Percentiles rank a stretch among this genome's conserved stretches.
phyloP scores from a whole-genome alignment of 2,797 vertebrate genomes.

The Cyclura pinguis region DNA sequence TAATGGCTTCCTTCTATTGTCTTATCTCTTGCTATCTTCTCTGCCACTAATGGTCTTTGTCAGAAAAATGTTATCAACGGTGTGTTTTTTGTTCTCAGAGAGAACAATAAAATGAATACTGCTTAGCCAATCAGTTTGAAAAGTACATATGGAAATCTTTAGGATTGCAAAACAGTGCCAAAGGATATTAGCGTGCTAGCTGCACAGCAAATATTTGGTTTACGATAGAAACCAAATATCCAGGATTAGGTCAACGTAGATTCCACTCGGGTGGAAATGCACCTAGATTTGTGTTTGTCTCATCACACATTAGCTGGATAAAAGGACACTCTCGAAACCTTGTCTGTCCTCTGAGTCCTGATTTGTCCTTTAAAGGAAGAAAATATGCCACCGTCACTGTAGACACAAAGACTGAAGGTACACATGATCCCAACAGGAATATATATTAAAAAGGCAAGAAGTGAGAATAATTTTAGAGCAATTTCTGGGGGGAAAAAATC shows the following conservation, averaged over 20 bases:
- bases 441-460: not conserved
- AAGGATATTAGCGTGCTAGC: slow-evolving; percentile 54
- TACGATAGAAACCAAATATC: slow-evolving; percentile 43
- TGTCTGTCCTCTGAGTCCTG: slow-evolving; percentile 36
- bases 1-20: slow-evolving; percentile 76
- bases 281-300: slow-evolving; percentile 23
- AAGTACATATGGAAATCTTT: slow-evolving; percentile 69
- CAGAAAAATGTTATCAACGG: slow-evolving; percentile 56
- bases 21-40: slow-evolving; percentile 70
- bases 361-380: slow-evolving; percentile 51
- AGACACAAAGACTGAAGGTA: slow-evolving; percentile 51
- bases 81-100: slow-evolving; percentile 53
- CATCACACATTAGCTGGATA: slow-evolving; percentile 30
- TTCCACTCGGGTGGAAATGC: slow-evolving; percentile 40
- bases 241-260: slow-evolving; percentile 53
- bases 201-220: slow-evolving; percentile 68
- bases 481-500: too few species aligned
- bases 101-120: slow-evolving; percentile 66
- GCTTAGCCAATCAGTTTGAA: slow-evolving; percentile 65
- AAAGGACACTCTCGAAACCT: slow-evolving; percentile 50
- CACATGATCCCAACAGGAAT: not conserved
- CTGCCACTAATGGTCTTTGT: slow-evolving; percentile 63
- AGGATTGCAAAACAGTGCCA: slow-evolving; percentile 65
- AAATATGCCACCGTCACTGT: slow-evolving; percentile 35
- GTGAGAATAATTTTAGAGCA: not conserved